Base-by-base conservation (phyloP, 2,888 invertebrate genomes). In the Nycteola revayana region DNA sequence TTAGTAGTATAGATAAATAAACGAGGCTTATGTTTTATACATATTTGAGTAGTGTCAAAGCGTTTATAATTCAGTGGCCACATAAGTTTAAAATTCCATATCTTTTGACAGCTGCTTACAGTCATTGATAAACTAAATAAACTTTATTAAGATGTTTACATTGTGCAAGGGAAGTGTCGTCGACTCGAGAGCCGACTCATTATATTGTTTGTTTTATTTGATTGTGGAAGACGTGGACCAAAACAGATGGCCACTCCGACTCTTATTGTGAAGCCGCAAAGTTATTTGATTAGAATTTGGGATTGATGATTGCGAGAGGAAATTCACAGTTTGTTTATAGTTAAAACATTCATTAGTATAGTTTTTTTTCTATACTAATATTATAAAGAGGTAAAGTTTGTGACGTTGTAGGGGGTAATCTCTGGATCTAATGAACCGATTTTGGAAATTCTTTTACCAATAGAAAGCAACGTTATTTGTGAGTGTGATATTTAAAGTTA, bases 31-130 rank as follows among this genome's bases (percentile, higher is more conserved):
- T n/a, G n/a, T n/a, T n/a, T n/a, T n/a, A n/a, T n/a, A n/a, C n/a
- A n/a, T n/a, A n/a, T n/a, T n/a, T n/a, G n/a, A n/a, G n/a, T n/a
- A n/a, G n/a, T n/a, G n/a, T n/a, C n/a, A n/a, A n/a, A n/a, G n/a
- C n/a, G n/a, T n/a, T n/a, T n/a, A n/a, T 23, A 14, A 14, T 5
- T 14, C 14, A 14, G 14, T 3, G 5, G 14, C 14, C 2, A 14
- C 3, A 14, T 14, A 14, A 52, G 74, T 69, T 60, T 70, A 72
- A 67, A 72, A 68, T 63, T 63, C 49, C 48, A 66, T 72, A 74
- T 70, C 61, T 66, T 48, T 60, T 73, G 76, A 74, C 76, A 74
- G 59, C 66, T 78, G 76, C 75, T 79, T 80, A 78, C 65, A 53
- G 62, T 64, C 53, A 50, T 59, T 69, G 59, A 70, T 75, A 74